Evolutionary conservation across 2,888 invertebrate species (phyloP).

Genomic region (Reticulitermes lucifugus): DNA sequence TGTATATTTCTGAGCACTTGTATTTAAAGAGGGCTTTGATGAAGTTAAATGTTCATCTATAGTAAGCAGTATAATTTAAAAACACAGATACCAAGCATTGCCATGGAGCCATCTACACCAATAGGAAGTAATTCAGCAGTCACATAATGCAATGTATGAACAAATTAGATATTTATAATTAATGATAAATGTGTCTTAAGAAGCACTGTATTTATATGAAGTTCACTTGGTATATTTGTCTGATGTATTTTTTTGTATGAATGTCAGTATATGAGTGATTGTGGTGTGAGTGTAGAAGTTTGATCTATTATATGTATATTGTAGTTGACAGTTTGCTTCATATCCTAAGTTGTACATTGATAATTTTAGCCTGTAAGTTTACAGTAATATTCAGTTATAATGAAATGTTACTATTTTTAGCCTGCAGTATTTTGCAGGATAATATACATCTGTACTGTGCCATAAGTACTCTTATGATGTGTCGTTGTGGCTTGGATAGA

Average conservation of each 20-base stretch:
- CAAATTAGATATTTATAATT: not conserved
- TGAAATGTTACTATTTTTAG: too few relatives aligned
- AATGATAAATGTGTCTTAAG: not conserved
- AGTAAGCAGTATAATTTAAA: not conserved
- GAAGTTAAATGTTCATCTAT: not conserved
- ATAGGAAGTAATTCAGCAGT: not conserved
- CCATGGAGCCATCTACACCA: not conserved
- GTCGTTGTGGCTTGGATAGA: too few relatives aligned
- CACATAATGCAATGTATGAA: not conserved
- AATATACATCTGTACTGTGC: too few relatives aligned
- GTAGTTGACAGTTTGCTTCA: too few relatives aligned
- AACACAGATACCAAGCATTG: not conserved
- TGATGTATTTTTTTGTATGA: not conserved
- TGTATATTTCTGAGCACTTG: not conserved
- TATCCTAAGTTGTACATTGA: too few relatives aligned
- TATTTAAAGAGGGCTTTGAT: not conserved
- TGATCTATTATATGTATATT: not conserved
- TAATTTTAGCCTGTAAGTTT: too few relatives aligned
- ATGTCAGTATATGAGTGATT: not conserved
- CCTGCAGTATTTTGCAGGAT: too few relatives aligned
- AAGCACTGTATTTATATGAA: not conserved
- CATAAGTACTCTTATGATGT: too few relatives aligned
- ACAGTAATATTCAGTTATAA: too few relatives aligned
- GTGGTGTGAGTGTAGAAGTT: not conserved
- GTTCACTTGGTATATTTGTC: not conserved